Base-by-base conservation (phyloP, 2,113 vertebrate species). In the Aramus guarauna region DNA sequence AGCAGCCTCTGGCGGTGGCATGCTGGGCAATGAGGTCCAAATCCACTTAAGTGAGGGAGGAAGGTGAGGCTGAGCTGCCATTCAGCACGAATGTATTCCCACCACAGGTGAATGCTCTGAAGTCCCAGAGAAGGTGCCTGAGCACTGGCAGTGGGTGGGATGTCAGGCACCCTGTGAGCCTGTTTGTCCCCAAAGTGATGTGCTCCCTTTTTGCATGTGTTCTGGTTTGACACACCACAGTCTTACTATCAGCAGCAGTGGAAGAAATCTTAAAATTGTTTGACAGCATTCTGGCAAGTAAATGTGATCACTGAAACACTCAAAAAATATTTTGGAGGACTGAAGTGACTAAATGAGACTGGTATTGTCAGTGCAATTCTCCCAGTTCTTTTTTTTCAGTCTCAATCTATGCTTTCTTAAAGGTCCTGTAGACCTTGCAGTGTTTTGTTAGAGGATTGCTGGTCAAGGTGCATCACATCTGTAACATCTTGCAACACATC, bases 41-140 rank as follows among this genome's bases (percentile, higher is more conserved):
- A 32, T 75, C 16, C 3, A 27, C 9, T 55, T 37, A 50, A n/a
- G 30, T 2, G 3, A 52, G 15, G 37, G 37, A 22, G 29, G 12
- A 83, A 59, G 9, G 20, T 50, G 32, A 55, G 1, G 2, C 9
- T 32, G 48, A 76, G 23, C n/a, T 80, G 39, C 29, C 5, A 2
- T 63, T 50, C 18, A 45, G 3, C 2, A 3, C 0, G 8, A 71
- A 16, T 1, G 1, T 0, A 0, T 47, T 52, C 20, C 56, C 15
- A 34, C 43, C n/a, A 34, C 39, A 39, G 9, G 4, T 55, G 19
- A 21, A 19, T 75, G 50, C 45, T 80, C 29, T 60, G 45, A 5
- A 4, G 5, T 66, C 24, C 45, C 41, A 34, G 50, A 62, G 27
- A 20, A 58, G 32, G 5, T 55, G 15, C 15, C 74, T 41, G 41